A percentile compares a stretch with the other conserved stretches of the same genome.
phyloP scores from a whole-genome alignment of 2,888 invertebrate genomes.

The Ypsolopha scabrella region DNA sequence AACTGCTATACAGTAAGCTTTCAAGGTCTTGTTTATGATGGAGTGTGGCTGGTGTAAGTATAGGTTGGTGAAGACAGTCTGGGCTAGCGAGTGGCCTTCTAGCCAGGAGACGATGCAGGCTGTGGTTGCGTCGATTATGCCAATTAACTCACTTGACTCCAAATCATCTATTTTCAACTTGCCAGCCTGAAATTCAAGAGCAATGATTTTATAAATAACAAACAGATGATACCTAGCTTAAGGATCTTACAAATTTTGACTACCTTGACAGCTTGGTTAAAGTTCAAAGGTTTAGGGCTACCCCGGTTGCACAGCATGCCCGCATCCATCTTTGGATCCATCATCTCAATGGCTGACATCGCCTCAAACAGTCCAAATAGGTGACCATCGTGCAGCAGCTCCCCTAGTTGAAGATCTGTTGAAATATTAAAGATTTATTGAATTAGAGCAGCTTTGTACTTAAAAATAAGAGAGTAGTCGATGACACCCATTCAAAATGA shows the following conservation, averaged over 20 bases:
- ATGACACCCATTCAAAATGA: not conserved
- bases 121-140: conserved; percentile 93
- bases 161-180: conserved; percentile 83
- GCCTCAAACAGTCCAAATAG: conserved; percentile 95
- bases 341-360: conserved; percentile 99
- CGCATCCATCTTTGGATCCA: conserved; percentile 99
- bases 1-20: conserved; percentile 87
- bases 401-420: conserved; percentile 86
- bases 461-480: not conserved
- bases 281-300: conserved; percentile 85
- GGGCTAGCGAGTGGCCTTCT: conserved; percentile 95
- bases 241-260: not conserved
- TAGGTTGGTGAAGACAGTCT: conserved; percentile 96
- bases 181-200: conserved; percentile 70
- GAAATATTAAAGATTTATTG: conserved; percentile 17
- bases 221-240: conserved; percentile 2
- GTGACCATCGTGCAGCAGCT: conserved; percentile 88
- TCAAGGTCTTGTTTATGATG: conserved; percentile 85
- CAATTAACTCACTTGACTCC: conserved; percentile 84
- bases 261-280: conserved; percentile 88
- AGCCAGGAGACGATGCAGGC: conserved; percentile 97
- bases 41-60: conserved; percentile 92
- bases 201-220: conserved; percentile 2
- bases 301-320: conserved; percentile 96
- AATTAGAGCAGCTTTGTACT: not conserved